These are phyloP conservation scores for Fringilla coelebs DNA, from an alignment of 2,797 vertebrate species.

Conservation along the genomic window DNA sequence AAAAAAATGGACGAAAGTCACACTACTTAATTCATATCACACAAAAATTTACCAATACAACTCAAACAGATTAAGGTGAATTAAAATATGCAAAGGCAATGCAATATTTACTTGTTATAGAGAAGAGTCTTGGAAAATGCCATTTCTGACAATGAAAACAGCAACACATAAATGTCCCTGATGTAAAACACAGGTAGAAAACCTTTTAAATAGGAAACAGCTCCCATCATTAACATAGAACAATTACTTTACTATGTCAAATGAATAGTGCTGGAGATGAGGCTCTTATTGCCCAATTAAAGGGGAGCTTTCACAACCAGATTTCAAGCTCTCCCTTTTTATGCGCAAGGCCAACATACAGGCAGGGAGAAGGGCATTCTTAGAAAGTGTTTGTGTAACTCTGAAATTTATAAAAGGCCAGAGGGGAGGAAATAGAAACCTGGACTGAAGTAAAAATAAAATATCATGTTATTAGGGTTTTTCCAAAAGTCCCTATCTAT, in stretches of 20 bases:
- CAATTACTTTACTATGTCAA: not conserved
- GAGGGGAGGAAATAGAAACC: constrained; percentile 31
- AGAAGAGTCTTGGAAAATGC: constrained; percentile 30
- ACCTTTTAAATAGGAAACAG: not conserved
- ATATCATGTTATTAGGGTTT: constrained; percentile 15
- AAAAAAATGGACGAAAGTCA: constrained; percentile 45
- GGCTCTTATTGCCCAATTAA: not conserved
- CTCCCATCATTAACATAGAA: not conserved
- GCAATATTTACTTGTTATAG: not conserved
- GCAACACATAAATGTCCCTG: not conserved
- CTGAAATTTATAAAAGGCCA: constrained; percentile 47
- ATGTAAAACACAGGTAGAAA: not conserved
- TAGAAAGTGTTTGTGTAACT: not conserved
- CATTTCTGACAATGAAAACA: not conserved
- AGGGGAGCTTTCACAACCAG: not conserved
- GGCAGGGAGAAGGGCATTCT: not conserved
- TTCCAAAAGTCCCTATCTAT: constrained; percentile 27
- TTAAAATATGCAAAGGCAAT: constrained; percentile 11
- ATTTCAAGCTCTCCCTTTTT: not conserved
- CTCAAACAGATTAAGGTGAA: constrained; percentile 44
- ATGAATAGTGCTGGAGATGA: not conserved
- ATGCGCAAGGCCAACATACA: not conserved
- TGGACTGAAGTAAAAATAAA: constrained; percentile 33
- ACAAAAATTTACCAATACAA: constrained; percentile 37
- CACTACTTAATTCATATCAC: constrained; percentile 26